phyloP scores from a whole-genome alignment of 2,797 vertebrate genomes.

The Sternotherus odoratus region DNA sequence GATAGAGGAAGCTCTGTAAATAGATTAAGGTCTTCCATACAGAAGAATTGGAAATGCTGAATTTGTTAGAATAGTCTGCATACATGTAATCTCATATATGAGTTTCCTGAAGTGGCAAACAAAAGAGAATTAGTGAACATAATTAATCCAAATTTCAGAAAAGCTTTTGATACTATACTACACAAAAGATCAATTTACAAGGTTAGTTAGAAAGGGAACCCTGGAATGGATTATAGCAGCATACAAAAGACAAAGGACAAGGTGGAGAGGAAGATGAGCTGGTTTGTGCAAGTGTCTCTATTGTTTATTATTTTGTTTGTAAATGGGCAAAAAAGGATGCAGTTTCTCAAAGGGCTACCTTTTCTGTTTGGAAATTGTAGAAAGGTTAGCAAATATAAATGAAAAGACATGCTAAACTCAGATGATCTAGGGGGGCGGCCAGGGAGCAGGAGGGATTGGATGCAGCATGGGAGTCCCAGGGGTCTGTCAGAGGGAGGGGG shows the following conservation, averaged over 20 bases:
- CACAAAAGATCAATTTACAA: constrained; percentile 40
- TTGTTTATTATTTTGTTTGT: constrained; percentile 16
- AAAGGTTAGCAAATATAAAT: constrained; percentile 30
- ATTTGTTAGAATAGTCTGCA: constrained; percentile 7
- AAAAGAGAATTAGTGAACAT: constrained; percentile 36
- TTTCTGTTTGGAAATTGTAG: not conserved
- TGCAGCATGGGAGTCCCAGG: no score
- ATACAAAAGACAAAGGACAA: constrained; percentile 3
- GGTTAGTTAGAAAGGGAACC: constrained; percentile 8
- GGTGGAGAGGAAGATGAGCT: not conserved
- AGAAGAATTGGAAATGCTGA: not conserved
- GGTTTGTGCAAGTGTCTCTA: constrained; percentile 4
- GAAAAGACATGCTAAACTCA: constrained; percentile 9
- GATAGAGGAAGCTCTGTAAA: not conserved
- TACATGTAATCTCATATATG: constrained; percentile 15
- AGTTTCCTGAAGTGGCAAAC: constrained; percentile 49
- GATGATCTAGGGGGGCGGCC: no score
- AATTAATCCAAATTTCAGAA: constrained; percentile 54
- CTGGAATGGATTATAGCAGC: constrained; percentile 13
- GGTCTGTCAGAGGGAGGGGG: no score
- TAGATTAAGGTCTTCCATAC: not conserved
- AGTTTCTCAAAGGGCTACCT: constrained; percentile 15
- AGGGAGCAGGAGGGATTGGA: no score
- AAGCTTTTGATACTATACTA: constrained; percentile 37
- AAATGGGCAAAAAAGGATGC: not conserved